Percentiles rank a stretch among this genome's conserved stretches.
Conservation (phyloP, 2,113 vertebrate genomes). For the Onychorhynchus coronatus region DNA sequence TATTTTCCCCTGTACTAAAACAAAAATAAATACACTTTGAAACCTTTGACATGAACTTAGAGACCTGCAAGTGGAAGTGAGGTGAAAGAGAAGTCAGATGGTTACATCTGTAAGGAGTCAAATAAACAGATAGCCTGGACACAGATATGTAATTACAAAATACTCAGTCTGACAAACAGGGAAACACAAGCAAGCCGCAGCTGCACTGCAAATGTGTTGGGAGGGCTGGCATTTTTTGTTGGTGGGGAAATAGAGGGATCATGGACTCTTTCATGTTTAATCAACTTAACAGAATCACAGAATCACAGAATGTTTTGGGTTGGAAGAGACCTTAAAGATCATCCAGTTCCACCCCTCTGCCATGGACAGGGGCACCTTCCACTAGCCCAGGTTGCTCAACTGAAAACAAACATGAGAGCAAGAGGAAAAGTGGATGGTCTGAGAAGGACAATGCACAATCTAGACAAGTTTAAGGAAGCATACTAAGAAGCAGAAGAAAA, state of each 20-base stretch:
- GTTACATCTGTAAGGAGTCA: neutral
- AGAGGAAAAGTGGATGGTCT: neutral
- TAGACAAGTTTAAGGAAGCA: neutral
- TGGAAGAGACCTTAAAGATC: neutral
- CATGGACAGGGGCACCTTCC: neutral
- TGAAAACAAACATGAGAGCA: neutral
- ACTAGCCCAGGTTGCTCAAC: neutral
- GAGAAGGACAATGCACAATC: neutral
- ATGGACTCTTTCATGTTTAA: neutral
- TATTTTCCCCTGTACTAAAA: neutral
- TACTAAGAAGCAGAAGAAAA: neutral
- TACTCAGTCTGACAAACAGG: neutral
- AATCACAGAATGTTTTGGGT: neutral
- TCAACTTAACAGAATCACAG: neutral
- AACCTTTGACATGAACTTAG: neutral
- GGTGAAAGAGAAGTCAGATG: neutral
- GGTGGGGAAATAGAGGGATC: neutral
- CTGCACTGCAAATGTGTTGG: neutral
- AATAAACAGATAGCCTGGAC: neutral
- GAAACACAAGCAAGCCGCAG: neutral
- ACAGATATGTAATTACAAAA: neutral
- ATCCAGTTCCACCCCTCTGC: neutral
- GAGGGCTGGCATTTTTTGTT: neutral
- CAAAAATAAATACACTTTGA: conserved; percentile 15
- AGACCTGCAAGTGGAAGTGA: neutral